A percentile compares a stretch with the other conserved stretches of the same genome.
Evolutionary conservation across 1,140 invertebrate genomes (phyloP).

Genomic region (Meloidogyne hapla): DNA sequence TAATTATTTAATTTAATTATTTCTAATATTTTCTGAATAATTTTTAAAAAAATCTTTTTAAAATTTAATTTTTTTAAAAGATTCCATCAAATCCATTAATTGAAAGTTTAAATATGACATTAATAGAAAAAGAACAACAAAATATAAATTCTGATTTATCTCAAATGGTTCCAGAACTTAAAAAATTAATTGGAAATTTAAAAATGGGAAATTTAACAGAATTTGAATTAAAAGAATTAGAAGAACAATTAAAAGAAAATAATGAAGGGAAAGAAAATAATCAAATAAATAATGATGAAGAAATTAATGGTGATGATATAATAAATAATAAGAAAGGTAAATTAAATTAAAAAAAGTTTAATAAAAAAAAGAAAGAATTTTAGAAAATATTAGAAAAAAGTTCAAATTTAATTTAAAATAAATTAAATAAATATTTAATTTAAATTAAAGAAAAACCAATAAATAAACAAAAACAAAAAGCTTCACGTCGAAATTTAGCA

Average conservation of each 20-base stretch:
- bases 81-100: conserved; percentile 1
- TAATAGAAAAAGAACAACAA: conserved; percentile 5
- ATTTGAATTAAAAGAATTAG: conserved; percentile 35
- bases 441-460: background rate
- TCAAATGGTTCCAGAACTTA: conserved; percentile 46
- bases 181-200: conserved; percentile 40
- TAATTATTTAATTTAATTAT: no score
- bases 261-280: background rate
- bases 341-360: no score
- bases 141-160: background rate
- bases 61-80: conserved; percentile 1
- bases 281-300: no score
- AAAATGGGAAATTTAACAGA: conserved; percentile 41
- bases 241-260: conserved; percentile 23
- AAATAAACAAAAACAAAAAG: conserved; percentile 38
- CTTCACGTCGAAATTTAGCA: conserved; percentile 40
- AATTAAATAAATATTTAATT: background rate
- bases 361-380: no score
- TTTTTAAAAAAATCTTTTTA: conserved; percentile 17
- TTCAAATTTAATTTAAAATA: background rate
- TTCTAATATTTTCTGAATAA: conserved; percentile 8
- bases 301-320: no score
- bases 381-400: background rate
- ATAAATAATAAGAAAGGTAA: no score
- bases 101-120: conserved; percentile 22